Conservation (phyloP, 1,140 invertebrate genomes). For the Achroia grisella region DNA sequence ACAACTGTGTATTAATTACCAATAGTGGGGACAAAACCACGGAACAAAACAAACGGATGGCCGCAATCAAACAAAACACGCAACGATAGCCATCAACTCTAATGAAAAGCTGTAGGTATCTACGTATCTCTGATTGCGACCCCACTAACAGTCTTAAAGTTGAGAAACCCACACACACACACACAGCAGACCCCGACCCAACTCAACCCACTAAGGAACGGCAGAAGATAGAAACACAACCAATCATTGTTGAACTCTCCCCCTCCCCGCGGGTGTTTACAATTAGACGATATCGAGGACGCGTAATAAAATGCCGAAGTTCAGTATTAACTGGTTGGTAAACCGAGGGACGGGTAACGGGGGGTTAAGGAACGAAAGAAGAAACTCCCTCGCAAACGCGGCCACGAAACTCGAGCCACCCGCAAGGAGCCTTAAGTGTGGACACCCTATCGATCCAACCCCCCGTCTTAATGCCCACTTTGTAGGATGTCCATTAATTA, state of each 20-base stretch:
- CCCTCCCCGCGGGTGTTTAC: slow-evolving; percentile 18
- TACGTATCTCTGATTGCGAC: slow-evolving; percentile 60
- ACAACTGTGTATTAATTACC: background rate
- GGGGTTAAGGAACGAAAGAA: slow-evolving; percentile 60
- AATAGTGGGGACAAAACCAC: slow-evolving; percentile 1
- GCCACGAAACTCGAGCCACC: slow-evolving; percentile 22
- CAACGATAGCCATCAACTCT: slow-evolving; percentile 57
- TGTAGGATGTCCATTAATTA: slow-evolving; percentile 64
- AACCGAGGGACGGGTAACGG: slow-evolving; percentile 14
- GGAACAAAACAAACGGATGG: slow-evolving; percentile 36
- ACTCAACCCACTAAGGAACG: slow-evolving; percentile 54
- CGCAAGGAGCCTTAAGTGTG: slow-evolving; percentile 54
- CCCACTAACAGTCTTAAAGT: slow-evolving; percentile 68
- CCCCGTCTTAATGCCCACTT: slow-evolving; percentile 63
- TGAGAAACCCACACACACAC: slow-evolving; percentile 48
- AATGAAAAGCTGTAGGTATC: slow-evolving; percentile 58
- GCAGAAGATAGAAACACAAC: slow-evolving; percentile 55
- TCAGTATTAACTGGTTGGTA: slow-evolving; percentile 1
- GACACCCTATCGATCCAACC: slow-evolving; percentile 51
- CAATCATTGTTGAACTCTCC: slow-evolving; percentile 28
- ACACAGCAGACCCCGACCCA: slow-evolving; percentile 24
- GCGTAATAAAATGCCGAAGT: slow-evolving; percentile 29
- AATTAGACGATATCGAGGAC: slow-evolving; percentile 14
- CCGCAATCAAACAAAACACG: slow-evolving; percentile 57
- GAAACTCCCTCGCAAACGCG: slow-evolving; percentile 36